Percentiles rank a stretch among this genome's conserved stretches.
These are phyloP conservation scores for Augiades crinisus DNA, from an alignment of 2,888 invertebrate species.

Conservation along the genomic window DNA sequence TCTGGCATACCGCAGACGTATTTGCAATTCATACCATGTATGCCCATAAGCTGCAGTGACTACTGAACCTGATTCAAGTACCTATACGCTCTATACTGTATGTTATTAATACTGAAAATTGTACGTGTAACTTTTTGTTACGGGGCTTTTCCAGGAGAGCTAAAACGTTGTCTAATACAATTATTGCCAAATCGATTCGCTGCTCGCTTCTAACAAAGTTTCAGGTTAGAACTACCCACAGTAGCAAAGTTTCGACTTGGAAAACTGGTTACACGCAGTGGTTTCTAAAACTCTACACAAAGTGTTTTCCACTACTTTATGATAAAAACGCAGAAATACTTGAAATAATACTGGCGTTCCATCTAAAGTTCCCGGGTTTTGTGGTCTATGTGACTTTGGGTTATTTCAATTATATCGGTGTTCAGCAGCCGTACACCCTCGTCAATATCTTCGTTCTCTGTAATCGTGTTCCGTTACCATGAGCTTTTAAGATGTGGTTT, in stretches of 20 bases:
- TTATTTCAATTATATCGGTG: too few relatives aligned
- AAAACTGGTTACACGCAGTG: neutral
- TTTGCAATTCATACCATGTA: too few relatives aligned
- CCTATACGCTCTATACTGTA: neutral
- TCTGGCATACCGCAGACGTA: too few relatives aligned
- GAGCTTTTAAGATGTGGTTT: too few relatives aligned
- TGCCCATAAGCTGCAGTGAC: too few relatives aligned
- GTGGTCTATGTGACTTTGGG: too few relatives aligned
- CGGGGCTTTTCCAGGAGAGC: neutral
- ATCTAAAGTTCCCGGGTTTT: neutral
- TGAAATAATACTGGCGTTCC: neutral
- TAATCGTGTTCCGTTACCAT: too few relatives aligned
- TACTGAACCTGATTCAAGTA: too few relatives aligned
- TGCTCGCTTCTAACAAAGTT: neutral
- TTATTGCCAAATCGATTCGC: slow-evolving; percentile 1
- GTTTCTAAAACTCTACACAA: neutral
- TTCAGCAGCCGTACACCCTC: too few relatives aligned
- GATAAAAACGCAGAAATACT: neutral
- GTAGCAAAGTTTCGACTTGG: neutral
- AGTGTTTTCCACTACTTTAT: neutral
- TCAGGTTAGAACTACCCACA: neutral
- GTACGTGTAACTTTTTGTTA: neutral
- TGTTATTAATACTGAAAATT: neutral
- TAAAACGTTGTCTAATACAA: slow-evolving; percentile 1
- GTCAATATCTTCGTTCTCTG: too few relatives aligned